A percentile compares a stretch with the other conserved stretches of the same genome.
phyloP scores from a whole-genome alignment of 1,140 invertebrate species.

The Zophobas atratus region DNA sequence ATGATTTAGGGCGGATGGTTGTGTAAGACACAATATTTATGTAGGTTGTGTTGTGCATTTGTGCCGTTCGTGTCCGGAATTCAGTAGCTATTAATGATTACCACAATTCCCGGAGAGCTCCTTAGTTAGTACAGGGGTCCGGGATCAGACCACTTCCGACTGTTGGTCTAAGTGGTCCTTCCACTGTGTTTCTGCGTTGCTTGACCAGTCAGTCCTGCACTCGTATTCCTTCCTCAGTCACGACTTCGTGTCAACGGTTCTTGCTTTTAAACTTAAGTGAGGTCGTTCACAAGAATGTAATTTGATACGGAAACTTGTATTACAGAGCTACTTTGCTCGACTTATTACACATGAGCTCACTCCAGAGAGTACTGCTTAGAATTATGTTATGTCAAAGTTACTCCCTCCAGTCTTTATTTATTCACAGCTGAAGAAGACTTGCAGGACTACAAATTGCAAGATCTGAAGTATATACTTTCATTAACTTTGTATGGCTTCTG shows the following conservation, averaged over 20 bases:
- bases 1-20: conserved; percentile 3
- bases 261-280: conserved; percentile 10
- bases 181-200: conserved; percentile 1
- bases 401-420: conserved; percentile 12
- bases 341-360: conserved; percentile 32
- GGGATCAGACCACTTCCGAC: conserved; percentile 43
- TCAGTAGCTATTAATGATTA: conserved; percentile 39
- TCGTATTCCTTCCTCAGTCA: neutral
- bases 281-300: conserved; percentile 23
- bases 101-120: conserved; percentile 42
- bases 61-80: conserved; percentile 37
- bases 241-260: conserved; percentile 35
- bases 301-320: conserved; percentile 42
- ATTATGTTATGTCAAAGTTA: conserved; percentile 8
- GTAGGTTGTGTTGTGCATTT: conserved; percentile 24
- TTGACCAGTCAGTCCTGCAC: conserved; percentile 21
- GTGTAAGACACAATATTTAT: conserved; percentile 23
- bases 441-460: no score
- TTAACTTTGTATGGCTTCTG: no score
- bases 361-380: conserved; percentile 18
- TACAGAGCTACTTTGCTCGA: conserved; percentile 26
- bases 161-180: conserved; percentile 34
- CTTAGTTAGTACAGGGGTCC: conserved; percentile 42
- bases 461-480: no score
- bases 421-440: neutral